These are phyloP conservation scores for Procavia capensis DNA, from an alignment of 2,113 vertebrate genomes.

Conservation along the genomic window DNA sequence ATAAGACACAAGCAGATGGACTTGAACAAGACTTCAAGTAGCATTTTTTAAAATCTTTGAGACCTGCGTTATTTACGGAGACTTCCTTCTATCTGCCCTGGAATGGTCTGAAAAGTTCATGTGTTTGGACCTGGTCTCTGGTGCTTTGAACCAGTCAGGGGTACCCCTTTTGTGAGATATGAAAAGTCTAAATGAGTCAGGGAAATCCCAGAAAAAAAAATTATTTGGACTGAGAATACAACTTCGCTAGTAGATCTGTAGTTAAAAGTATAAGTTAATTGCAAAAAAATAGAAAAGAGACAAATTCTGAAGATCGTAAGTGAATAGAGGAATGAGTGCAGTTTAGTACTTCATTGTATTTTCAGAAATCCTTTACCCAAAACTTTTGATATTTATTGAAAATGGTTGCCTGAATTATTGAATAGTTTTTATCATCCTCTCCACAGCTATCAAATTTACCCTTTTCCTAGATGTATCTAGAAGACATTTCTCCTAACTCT, in stretches of 20 bases:
- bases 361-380: conserved; percentile 73
- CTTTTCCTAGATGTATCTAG: conserved; percentile 64
- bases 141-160: neutral
- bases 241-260: neutral
- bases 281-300: neutral
- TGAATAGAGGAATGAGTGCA: neutral
- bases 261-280: conserved; percentile 51
- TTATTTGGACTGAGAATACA: neutral
- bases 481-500: conserved; percentile 1
- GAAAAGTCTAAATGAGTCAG: neutral
- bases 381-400: conserved; percentile 73
- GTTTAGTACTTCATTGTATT: neutral
- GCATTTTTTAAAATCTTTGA: neutral
- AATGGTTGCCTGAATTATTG: conserved; percentile 45
- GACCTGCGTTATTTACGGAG: neutral
- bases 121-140: neutral
- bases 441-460: conserved; percentile 52
- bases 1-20: neutral
- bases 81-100: neutral
- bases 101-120: neutral
- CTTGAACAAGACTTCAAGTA: neutral
- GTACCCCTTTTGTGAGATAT: neutral
- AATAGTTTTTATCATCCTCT: conserved; percentile 41
- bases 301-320: neutral
- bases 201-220: neutral